Evolutionary conservation across 2,113 vertebrate genomes (phyloP).

Genomic region (Hiodon alosoides): DNA sequence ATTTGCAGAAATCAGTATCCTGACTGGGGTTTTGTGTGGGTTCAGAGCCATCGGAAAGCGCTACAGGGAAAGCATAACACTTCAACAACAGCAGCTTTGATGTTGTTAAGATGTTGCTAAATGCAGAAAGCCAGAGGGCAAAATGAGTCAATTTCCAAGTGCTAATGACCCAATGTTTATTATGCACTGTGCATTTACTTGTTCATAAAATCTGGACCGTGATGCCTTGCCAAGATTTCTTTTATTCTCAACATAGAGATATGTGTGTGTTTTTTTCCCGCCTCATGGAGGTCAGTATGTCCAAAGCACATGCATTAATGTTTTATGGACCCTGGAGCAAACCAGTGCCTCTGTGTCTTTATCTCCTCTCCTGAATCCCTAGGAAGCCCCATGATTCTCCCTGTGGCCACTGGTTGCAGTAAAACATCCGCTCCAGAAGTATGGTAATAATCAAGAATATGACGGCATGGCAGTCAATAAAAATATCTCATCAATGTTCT

Average conservation of each 20-base stretch:
- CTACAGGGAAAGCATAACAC: not conserved
- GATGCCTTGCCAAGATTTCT: not conserved
- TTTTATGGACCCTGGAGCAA: not conserved
- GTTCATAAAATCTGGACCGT: not conserved
- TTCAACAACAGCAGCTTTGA: not conserved
- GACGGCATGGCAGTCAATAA: slow-evolving; percentile 1
- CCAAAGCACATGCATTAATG: too few relatives aligned
- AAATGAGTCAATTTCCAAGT: not conserved
- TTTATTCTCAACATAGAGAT: not conserved
- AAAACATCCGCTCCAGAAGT: not conserved
- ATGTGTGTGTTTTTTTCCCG: not conserved
- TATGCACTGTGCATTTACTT: not conserved
- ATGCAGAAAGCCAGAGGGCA: not conserved
- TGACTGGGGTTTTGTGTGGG: not conserved
- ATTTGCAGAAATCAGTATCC: not conserved
- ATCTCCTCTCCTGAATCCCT: not conserved
- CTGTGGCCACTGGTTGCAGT: not conserved
- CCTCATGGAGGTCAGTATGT: not conserved
- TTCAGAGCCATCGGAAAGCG: not conserved
- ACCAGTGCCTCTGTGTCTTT: not conserved
- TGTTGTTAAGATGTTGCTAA: not conserved
- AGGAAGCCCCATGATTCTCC: not conserved
- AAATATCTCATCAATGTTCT: not conserved
- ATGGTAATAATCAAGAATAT: not conserved
- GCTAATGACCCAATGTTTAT: not conserved